Conservation (phyloP, 2,797 vertebrate species). For the Lacerta bilineata region DNA sequence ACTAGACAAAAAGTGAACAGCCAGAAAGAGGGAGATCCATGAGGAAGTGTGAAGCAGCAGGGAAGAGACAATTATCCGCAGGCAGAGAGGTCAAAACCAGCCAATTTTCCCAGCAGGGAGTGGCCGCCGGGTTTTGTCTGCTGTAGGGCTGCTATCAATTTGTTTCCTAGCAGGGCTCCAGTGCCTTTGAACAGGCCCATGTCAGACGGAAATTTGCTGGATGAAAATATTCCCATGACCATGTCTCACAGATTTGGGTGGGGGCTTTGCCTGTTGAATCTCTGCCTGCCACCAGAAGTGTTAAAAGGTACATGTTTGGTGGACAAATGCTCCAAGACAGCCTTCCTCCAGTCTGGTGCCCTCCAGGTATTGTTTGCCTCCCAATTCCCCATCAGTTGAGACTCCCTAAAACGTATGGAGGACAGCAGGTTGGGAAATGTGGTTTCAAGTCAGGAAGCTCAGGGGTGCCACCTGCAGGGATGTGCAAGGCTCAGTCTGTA, state of each 20-base stretch:
- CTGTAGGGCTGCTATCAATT: neutral
- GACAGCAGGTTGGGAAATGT: too few species aligned
- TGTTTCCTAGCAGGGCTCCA: neutral
- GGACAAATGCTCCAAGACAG: neutral
- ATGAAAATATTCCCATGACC: neutral
- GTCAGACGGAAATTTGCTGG: neutral
- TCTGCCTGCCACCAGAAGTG: neutral
- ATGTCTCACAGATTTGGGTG: neutral
- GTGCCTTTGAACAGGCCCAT: neutral
- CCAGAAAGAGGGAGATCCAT: neutral
- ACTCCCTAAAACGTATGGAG: too few species aligned
- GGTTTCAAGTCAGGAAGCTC: neutral
- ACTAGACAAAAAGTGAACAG: conserved; percentile 15
- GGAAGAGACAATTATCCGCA: conserved; percentile 5
- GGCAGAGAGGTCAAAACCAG: conserved; percentile 11
- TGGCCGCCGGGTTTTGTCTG: neutral
- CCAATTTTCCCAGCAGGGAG: conserved; percentile 15
- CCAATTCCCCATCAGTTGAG: too few species aligned
- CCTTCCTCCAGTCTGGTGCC: too few species aligned
- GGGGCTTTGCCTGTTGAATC: neutral
- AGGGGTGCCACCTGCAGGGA: neutral
- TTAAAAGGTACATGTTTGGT: neutral
- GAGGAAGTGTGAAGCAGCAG: neutral
- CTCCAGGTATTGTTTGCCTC: too few species aligned
- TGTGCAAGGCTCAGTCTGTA: too few species aligned